Evolutionary conservation across 2,888 invertebrate genomes (phyloP).

Genomic region (Noctua janthina): DNA sequence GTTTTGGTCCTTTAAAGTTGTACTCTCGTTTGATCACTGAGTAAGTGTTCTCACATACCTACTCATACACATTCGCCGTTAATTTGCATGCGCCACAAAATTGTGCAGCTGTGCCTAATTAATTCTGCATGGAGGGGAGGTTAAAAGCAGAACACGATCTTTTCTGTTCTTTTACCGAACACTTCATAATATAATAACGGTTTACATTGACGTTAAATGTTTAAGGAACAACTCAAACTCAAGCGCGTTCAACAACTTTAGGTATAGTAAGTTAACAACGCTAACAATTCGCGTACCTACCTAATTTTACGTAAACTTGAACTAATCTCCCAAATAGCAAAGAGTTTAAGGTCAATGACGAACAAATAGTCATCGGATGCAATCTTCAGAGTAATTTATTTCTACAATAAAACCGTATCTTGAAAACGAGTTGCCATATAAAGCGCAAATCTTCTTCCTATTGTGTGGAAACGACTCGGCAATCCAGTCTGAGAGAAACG

Average conservation of each 20-base stretch:
- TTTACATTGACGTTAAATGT: conserved; percentile 24
- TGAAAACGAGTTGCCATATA: conserved; percentile 46
- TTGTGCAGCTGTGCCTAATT: conserved; percentile 58
- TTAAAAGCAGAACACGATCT: conserved; percentile 47
- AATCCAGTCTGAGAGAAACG: conserved; percentile 65
- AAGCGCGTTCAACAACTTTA: neutral
- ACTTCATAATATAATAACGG: conserved; percentile 38
- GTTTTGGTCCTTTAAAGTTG: conserved; percentile 1
- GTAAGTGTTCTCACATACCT: neutral
- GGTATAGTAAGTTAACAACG: neutral
- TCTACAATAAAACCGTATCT: conserved; percentile 24
- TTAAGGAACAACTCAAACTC: conserved; percentile 11
- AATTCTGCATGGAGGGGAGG: conserved; percentile 52
- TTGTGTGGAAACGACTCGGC: conserved; percentile 64
- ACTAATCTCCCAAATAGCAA: conserved; percentile 1
- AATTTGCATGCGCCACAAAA: conserved; percentile 52
- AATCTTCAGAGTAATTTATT: conserved; percentile 14
- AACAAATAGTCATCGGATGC: conserved; percentile 13
- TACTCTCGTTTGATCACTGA: neutral
- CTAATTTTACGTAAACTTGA: neutral
- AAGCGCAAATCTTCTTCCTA: conserved; percentile 64
- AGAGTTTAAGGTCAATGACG: conserved; percentile 28
- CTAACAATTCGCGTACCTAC: neutral
- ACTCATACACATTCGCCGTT: conserved; percentile 11
- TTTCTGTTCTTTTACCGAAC: conserved; percentile 49